A percentile compares a stretch with the other conserved stretches of the same genome.
Conservation (phyloP, 2,797 vertebrate species). For the Alcedo atthis region DNA sequence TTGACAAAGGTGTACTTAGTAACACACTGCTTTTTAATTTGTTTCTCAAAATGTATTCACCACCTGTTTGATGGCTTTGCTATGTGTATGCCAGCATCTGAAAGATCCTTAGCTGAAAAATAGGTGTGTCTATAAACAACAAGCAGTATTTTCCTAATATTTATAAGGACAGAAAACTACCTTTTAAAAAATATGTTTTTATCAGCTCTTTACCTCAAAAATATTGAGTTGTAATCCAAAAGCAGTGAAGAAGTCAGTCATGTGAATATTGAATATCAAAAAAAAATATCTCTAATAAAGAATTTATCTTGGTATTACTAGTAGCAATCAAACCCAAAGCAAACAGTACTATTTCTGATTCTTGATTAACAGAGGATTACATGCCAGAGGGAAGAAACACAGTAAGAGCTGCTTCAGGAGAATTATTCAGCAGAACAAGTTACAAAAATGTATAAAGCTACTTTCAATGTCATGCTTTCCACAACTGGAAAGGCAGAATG, state of each 20-base stretch:
- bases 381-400: neutral
- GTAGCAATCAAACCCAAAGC: neutral
- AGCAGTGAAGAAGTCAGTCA: neutral
- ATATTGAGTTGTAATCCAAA: neutral
- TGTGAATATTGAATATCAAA: neutral
- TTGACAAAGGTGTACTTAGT: constrained; percentile 14
- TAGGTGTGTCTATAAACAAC: neutral
- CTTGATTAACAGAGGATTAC: neutral
- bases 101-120: neutral
- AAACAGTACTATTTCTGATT: neutral
- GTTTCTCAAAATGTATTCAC: constrained; percentile 2
- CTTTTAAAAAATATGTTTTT: neutral
- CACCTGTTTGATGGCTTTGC: constrained; percentile 13
- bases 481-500: neutral
- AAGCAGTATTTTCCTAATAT: neutral
- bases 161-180: neutral
- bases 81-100: neutral
- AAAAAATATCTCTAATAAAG: neutral
- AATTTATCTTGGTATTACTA: neutral
- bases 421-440: neutral
- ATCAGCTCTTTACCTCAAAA: neutral
- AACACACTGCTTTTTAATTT: neutral
- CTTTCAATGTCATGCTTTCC: neutral
- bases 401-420: neutral
- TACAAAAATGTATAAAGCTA: neutral